Evolutionary conservation across 2,888 invertebrate species (phyloP), one percentile per base, ranked within the genome.

Genomic region (Eristalis tenax): DNA sequence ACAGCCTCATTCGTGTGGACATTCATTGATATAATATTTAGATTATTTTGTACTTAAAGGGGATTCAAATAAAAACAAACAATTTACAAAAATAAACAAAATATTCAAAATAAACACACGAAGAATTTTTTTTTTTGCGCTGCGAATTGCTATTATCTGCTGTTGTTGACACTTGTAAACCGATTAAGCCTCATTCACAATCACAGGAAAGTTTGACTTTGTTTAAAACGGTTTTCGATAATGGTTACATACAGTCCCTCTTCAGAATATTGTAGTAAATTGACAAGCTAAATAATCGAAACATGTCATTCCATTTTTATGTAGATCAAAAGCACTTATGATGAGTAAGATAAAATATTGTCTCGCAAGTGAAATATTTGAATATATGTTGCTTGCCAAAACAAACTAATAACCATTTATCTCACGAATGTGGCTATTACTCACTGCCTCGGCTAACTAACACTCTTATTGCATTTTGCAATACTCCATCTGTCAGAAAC

Each of bases 21-120:
- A 75, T 83, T 87, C 86, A 87, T 87, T 81, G 75, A 38, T 26
- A 32, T 35, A 18, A 59, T 73, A 26, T 32, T 18, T 8, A 18
- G 18, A 56, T 23, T 26, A 4, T 10, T 28, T 23, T 26, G 23
- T 71, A 64, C 77, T 56, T 64, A 68, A 23, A 11, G 6, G 2
- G 32, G 23, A 40, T 73, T 78, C 56, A 70, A 76, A 80, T 23
- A 71, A 18, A 43, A 78, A 78, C 40, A 61, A 43, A 65, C 50
- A 74, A 59, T 35, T 26, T 66, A 66, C 32, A 18, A 77, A 83
- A 86, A 70, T 40, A 86, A 85, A 75, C 40, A 75, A 77, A 78
- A 61, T 66, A 65, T 74, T 74, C 23, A 65, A 82, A 82, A 83
- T 61, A 61, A 83, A 83, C 83, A 65, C 38, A 66, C 26, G 11